Evolutionary conservation across 2,888 invertebrate species (phyloP), one percentile per base, ranked within the genome.

Genomic region (Drosophila ezoana): DNA sequence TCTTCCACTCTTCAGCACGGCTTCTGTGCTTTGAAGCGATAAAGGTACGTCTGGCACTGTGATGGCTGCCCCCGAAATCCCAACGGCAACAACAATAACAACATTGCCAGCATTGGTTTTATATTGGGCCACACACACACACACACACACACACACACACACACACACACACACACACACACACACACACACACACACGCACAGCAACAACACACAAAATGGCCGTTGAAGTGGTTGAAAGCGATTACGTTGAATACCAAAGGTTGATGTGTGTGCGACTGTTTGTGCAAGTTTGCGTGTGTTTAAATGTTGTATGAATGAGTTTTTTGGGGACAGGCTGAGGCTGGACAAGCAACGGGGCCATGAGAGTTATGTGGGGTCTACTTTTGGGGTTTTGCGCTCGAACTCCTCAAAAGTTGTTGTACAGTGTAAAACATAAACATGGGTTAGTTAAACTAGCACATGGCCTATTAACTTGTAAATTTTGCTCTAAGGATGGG

Each of bases 1-100:
- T 92, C 92, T 91, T 89, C 87, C 90, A 89, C 90, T 87, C 90
- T 89, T 87, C 89, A 89, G 85, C 89, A 89, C 66, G 87, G 85
- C 82, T 85, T 89, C 85, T 85, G 87, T 89, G 89, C 89, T 85
- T 89, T 89, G 87, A 84, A 85, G 83, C 83, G 83, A 84, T 84
- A 84, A 84, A 84, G 83, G 83, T 84, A 80, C 79, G 73, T 79
- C 79, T 81, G 81, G 63, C 48, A 53, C 43, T 76, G 62, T 82
- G 79, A 67, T 65, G 64, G 71, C 60, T 68, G 65, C 60, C 78
- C 81, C 70, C 70, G 70, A 78, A 76, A 78, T 78, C 75, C 79
- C 79, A 78, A 69, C 37, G 70, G 75, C 79, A 79, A 63, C 63
- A 76, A 43, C 58, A 79, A 38, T 47, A 63, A 33, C 60, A 73